A percentile compares a stretch with the other conserved stretches of the same genome.
Evolutionary conservation across 2,888 invertebrate species (phyloP).

Genomic region (Philaethria dido): DNA sequence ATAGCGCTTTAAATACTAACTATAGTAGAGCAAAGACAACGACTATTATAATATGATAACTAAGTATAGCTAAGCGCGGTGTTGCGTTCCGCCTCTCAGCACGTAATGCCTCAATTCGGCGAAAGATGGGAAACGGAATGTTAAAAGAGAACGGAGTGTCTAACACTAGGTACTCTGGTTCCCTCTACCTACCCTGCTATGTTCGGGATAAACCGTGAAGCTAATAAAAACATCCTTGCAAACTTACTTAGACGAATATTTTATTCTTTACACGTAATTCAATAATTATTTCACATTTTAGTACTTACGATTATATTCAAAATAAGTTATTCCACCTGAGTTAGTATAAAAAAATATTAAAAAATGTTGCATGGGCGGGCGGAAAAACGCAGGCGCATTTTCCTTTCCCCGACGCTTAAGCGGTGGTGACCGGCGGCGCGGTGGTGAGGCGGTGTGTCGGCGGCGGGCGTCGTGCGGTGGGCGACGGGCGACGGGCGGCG

Average conservation of each 20-base stretch:
- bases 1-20: too few species aligned
- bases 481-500: constrained; percentile 43
- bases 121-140: too few species aligned
- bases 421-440: constrained; percentile 8
- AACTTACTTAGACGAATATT: background rate
- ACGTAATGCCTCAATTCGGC: too few species aligned
- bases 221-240: background rate
- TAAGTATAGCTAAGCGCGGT: too few species aligned
- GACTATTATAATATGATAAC: too few species aligned
- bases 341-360: background rate
- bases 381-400: constrained; percentile 27
- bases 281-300: background rate
- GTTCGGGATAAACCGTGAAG: too few species aligned
- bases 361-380: constrained; percentile 27
- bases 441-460: background rate
- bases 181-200: too few species aligned
- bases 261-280: background rate
- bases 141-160: too few species aligned
- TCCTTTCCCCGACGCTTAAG: background rate
- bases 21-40: too few species aligned
- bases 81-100: too few species aligned
- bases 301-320: background rate
- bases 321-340: background rate
- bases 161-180: too few species aligned
- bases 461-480: too few species aligned